These are phyloP conservation scores for Luidia sarsii DNA, from an alignment of 53 echinoderm and acorn worm species.

Conservation along the genomic window DNA sequence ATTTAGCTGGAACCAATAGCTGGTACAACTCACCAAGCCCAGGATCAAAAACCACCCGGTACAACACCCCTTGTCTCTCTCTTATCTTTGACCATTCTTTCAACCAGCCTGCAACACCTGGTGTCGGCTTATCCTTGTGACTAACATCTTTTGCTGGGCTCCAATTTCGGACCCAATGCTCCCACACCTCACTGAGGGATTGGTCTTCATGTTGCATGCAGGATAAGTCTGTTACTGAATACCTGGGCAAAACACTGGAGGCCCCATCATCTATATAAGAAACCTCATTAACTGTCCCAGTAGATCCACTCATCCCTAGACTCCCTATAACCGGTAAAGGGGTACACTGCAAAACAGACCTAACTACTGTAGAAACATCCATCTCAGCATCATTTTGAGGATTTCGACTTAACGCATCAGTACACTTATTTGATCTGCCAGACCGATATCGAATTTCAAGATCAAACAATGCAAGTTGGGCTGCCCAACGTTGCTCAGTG, in stretches of 20 bases:
- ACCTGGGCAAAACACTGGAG: neutral
- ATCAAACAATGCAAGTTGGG: constrained; percentile 42
- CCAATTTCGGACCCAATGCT: neutral
- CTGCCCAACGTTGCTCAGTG: constrained; percentile 53
- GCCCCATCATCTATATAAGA: neutral
- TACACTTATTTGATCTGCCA: constrained; percentile 28
- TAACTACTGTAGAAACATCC: neutral
- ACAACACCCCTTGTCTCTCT: neutral
- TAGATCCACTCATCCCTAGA: too few relatives aligned
- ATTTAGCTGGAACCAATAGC: constrained; percentile 13
- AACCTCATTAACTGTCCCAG: too few relatives aligned
- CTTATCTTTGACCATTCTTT: neutral
- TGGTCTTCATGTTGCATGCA: neutral
- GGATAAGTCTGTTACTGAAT: neutral
- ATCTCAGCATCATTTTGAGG: neutral
- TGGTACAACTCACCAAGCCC: neutral
- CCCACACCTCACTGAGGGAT: neutral
- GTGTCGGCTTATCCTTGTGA: neutral
- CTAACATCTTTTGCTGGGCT: neutral
- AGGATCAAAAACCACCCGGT: neutral
- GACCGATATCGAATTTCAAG: constrained; percentile 44
- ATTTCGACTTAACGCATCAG: constrained; percentile 48
- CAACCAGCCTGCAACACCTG: neutral
- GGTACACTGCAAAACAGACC: neutral
- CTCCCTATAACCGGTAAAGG: neutral